Base-by-base conservation (phyloP, 2,797 vertebrate species). In the Mallotus villosus region DNA sequence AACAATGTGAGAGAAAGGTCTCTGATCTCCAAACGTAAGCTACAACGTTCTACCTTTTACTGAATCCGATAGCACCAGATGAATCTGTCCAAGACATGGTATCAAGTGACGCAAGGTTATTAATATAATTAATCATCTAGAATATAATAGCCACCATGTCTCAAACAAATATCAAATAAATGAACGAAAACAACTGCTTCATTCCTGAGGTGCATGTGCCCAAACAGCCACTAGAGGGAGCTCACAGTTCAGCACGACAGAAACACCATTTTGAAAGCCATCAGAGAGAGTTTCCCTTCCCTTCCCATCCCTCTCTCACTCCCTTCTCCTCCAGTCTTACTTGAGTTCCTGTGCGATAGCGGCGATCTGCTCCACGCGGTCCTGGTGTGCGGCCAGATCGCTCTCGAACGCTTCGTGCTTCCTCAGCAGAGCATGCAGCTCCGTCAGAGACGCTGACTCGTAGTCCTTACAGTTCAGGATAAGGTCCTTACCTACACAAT, bases 341-440 rank as follows among this genome's bases (percentile, higher is more conserved):
- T 96, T 96, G 85, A 96, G 92, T 87, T 96, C 95, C 90, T 96
- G 95, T 1, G 95, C 95, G 51, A 96, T 96, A 90, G 95, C 95
- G 0, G 95, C 95, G 0, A 96, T 95, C 91, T 96, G 95, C 82
- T 96, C 95, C 89, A 96, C 95, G 2, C 95, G 86, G 87, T 96
- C 95, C 87, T 96, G 95, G 91, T 95, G 95, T 2, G 95, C 94
- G 0, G 95, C 94, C 90, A 96, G 92, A 87, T 96, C 95, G 0
- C 95, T 96, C 88, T 96, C 95, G 2, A 95, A 96, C 19, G 95
- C 93, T 80, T 96, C 94, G 7, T 95, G 94, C 86, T 93, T 96
- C 89, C 93, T 89, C 83, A 96, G 86, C 84, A 96, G 82, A 7
- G 94, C 95, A 17, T 94, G 92, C 70, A 95, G 82, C 82, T 96